Conservation (phyloP, 53 echinoderm and acorn worm species). For the Antedon mediterranea region DNA sequence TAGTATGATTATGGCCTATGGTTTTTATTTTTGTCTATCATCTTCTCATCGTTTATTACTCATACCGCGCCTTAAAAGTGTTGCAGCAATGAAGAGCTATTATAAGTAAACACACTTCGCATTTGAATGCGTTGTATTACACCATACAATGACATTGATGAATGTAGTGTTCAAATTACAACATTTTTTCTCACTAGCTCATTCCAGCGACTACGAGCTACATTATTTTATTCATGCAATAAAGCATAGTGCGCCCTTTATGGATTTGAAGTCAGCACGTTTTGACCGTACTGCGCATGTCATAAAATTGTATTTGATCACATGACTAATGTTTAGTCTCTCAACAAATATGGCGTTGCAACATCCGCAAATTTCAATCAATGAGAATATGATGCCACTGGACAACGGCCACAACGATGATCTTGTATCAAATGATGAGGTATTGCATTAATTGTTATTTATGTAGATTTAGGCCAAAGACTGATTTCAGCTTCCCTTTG, state of each 20-base stretch:
- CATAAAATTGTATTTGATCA: neutral
- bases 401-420: neutral
- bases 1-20: too few relatives aligned
- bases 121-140: neutral
- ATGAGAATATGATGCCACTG: neutral
- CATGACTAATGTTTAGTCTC: neutral
- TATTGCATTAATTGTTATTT: neutral
- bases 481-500: neutral
- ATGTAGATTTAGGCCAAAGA: neutral
- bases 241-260: neutral
- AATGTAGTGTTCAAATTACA: neutral
- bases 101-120: too few relatives aligned
- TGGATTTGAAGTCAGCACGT: neutral
- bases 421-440: neutral
- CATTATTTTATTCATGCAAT: neutral
- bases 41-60: too few relatives aligned
- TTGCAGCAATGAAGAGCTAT: too few relatives aligned
- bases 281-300: neutral
- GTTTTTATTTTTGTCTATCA: too few relatives aligned
- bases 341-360: neutral
- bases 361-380: neutral
- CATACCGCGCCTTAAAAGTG: too few relatives aligned
- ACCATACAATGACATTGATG: neutral
- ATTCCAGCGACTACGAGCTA: neutral
- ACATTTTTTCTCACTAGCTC: neutral